Conservation (phyloP, 2,888 invertebrate genomes). For the Hylaea fasciaria region DNA sequence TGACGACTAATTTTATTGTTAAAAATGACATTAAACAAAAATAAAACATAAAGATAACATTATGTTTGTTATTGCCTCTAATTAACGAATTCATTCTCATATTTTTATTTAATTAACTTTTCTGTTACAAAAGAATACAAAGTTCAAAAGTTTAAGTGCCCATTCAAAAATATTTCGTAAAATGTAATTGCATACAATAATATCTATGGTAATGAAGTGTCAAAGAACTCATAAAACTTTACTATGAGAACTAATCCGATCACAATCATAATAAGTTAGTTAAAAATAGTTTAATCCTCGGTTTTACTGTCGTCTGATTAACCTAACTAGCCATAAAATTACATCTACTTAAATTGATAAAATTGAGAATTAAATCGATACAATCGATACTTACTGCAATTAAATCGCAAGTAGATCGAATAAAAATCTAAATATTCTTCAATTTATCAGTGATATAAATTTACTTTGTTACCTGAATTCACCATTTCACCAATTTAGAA, state of each 20-base stretch:
- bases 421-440: background rate
- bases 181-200: conserved; percentile 34
- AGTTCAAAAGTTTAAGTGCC: conserved; percentile 46
- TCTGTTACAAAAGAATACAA: conserved; percentile 41
- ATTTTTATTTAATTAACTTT: conserved; percentile 30
- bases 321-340: conserved; percentile 1
- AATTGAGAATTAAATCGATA: no score
- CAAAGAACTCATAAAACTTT: conserved; percentile 44
- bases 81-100: conserved; percentile 35
- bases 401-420: background rate
- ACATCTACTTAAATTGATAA: background rate
- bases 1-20: background rate
- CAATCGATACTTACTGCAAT: background rate
- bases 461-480: no score
- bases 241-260: conserved; percentile 42
- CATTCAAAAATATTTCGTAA: conserved; percentile 42
- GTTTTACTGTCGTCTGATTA: conserved; percentile 4
- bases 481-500: no score
- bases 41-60: conserved; percentile 3
- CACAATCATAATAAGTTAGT: conserved; percentile 32
- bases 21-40: background rate
- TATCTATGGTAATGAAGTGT: conserved; percentile 42
- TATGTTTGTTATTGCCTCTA: conserved; percentile 19
- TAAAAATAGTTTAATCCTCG: conserved; percentile 19
- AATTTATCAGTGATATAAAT: no score